Percentiles rank a stretch among this genome's conserved stretches.
Evolutionary conservation across 2,888 invertebrate genomes (phyloP).

Genomic region (Drosophila niveifrons): DNA sequence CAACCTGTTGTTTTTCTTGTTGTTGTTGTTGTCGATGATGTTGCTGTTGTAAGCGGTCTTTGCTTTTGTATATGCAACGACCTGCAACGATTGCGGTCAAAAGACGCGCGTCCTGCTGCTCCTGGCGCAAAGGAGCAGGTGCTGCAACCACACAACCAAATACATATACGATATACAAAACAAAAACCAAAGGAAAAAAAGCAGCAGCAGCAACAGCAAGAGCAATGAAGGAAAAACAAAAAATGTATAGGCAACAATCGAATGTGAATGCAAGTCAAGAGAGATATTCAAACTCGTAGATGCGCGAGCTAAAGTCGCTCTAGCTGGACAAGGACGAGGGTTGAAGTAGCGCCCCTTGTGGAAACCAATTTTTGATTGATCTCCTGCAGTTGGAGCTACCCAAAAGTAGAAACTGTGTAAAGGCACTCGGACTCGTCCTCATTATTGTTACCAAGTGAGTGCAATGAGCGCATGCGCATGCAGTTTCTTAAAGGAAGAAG

Average conservation of each 20-base stretch:
- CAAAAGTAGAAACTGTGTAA: neutral
- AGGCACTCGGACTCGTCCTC: conserved; percentile 3
- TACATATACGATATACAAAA: conserved; percentile 20
- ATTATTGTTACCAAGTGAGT: conserved; percentile 6
- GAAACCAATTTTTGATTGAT: conserved; percentile 61
- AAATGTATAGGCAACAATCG: neutral
- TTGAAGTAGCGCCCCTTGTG: conserved; percentile 38
- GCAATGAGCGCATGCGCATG: conserved; percentile 42
- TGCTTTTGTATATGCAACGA: conserved; percentile 39
- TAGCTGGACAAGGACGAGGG: conserved; percentile 31
- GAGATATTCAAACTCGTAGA: conserved; percentile 37
- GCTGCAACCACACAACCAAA: conserved; percentile 40
- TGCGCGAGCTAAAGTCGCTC: conserved; percentile 27
- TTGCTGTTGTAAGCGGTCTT: conserved; percentile 52
- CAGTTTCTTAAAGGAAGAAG: conserved; percentile 33
- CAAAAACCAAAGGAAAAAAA: conserved; percentile 1
- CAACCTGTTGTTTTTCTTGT: conserved; percentile 43
- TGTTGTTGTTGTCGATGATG: neutral
- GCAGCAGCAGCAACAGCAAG: neutral
- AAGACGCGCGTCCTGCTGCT: conserved; percentile 74
- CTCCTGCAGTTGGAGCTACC: conserved; percentile 54
- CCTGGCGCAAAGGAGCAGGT: conserved; percentile 53
- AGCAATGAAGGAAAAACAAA: neutral
- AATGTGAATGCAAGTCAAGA: conserved; percentile 40
- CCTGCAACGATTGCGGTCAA: conserved; percentile 77